These are phyloP conservation scores for Orthosia cruda DNA, from an alignment of 2,888 invertebrate species.

Conservation along the genomic window DNA sequence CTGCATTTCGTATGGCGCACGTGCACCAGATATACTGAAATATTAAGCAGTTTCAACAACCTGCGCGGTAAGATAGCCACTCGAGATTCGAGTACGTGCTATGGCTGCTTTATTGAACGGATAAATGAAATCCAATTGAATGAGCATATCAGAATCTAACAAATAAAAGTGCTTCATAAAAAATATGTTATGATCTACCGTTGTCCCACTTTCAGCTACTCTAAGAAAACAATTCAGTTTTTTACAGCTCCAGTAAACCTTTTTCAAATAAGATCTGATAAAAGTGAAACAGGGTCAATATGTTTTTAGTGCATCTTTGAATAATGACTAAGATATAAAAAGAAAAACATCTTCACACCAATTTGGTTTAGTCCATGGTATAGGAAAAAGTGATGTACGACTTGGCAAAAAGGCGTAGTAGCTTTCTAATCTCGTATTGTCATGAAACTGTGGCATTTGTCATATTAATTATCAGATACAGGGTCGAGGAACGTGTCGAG, in stretches of 20 bases:
- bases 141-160: slow-evolving; percentile 16
- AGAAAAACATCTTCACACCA: background rate
- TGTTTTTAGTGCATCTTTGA: slow-evolving; percentile 26
- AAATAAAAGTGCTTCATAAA: slow-evolving; percentile 13
- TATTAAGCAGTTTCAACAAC: slow-evolving; percentile 59
- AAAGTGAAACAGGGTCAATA: slow-evolving; percentile 50
- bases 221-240: slow-evolving; percentile 17
- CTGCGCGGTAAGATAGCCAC: slow-evolving; percentile 45
- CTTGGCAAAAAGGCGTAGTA: slow-evolving; percentile 24
- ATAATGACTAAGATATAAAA: slow-evolving; percentile 37
- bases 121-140: slow-evolving; percentile 38
- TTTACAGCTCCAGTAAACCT: slow-evolving; percentile 33
- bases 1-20: slow-evolving; percentile 48
- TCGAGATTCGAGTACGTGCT: slow-evolving; percentile 49
- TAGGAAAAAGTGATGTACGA: slow-evolving; percentile 14
- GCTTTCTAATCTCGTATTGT: slow-evolving; percentile 63
- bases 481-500: slow-evolving; percentile 66
- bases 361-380: slow-evolving; percentile 5
- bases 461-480: slow-evolving; percentile 70
- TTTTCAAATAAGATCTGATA: slow-evolving; percentile 41
- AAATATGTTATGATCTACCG: slow-evolving; percentile 16
- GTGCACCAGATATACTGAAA: slow-evolving; percentile 58
- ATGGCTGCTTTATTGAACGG: slow-evolving; percentile 31
- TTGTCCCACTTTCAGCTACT: slow-evolving; percentile 21
- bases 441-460: slow-evolving; percentile 61